These are phyloP conservation scores for Adineta ricciae DNA, from an alignment of 2,888 invertebrate species.

Conservation along the genomic window DNA sequence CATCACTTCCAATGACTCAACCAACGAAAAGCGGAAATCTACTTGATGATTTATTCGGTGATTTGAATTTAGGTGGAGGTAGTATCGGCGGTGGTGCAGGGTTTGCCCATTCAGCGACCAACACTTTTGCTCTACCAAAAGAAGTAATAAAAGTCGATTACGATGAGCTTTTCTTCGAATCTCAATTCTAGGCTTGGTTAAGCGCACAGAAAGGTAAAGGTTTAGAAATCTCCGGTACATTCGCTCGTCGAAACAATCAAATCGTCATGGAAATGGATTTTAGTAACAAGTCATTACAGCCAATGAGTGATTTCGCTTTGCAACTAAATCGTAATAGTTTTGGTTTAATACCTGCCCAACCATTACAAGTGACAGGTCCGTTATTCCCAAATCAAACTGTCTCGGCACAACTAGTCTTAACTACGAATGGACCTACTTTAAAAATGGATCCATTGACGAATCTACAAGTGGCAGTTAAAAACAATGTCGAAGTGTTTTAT, in stretches of 20 bases:
- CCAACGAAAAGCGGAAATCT: not conserved
- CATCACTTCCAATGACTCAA: not conserved
- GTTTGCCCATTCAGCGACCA: not conserved
- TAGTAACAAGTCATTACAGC: conserved; percentile 93
- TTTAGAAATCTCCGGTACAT: conserved; percentile 86
- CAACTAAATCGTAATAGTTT: conserved; percentile 98
- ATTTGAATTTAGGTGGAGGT: not conserved
- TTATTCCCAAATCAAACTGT: conserved; percentile 68
- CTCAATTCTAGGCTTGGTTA: conserved; percentile 62
- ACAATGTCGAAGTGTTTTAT: conserved; percentile 95
- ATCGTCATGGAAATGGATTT: conserved; percentile 89
- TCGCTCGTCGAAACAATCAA: conserved; percentile 69
- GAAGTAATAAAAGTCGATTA: not conserved
- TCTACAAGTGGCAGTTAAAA: conserved; percentile 81
- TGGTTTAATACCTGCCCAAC: conserved; percentile 75
- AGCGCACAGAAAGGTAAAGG: conserved; percentile 86
- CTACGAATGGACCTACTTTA: conserved; percentile 78
- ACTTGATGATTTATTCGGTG: conserved; percentile 18
- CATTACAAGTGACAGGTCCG: conserved; percentile 67
- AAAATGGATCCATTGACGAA: conserved; percentile 94
- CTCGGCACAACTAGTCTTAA: conserved; percentile 68
- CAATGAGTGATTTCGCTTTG: conserved; percentile 88
- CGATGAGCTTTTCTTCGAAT: not conserved
- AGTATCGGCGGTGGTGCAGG: not conserved
- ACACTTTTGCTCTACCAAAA: not conserved